Evolutionary conservation across 2,113 vertebrate species (phyloP).

Genomic region (Osmerus mordax): DNA sequence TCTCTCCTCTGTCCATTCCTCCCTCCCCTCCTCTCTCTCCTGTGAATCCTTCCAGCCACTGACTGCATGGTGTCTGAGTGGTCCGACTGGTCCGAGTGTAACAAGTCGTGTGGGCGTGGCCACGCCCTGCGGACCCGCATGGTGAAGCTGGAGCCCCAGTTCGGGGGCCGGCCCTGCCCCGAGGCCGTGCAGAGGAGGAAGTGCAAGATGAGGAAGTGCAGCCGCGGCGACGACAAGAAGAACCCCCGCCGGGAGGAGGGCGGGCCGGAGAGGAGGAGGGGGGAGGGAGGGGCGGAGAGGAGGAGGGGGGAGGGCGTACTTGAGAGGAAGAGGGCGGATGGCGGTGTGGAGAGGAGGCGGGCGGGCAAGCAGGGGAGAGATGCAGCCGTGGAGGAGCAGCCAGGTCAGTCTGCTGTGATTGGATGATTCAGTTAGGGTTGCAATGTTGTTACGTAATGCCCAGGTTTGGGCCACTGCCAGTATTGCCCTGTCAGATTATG

Average conservation of each 20-base stretch:
- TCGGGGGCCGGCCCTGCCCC: conserved; percentile 84
- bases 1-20: background rate
- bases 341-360: conserved; percentile 28
- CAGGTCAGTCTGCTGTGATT: conserved; percentile 63
- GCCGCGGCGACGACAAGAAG: conserved; percentile 75
- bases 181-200: conserved; percentile 90
- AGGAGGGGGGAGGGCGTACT: conserved; percentile 14
- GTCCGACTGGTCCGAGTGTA: conserved; percentile 94
- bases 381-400: conserved; percentile 69
- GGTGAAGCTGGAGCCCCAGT: conserved; percentile 88
- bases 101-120: conserved; percentile 93
- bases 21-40: background rate
- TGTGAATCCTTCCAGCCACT: conserved; percentile 67
- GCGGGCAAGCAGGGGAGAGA: conserved; percentile 46
- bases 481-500: too few relatives aligned
- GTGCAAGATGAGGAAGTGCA: conserved; percentile 88
- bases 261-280: conserved; percentile 65
- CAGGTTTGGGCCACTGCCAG: too few relatives aligned
- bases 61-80: conserved; percentile 91
- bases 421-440: too few relatives aligned
- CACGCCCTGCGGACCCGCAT: conserved; percentile 91
- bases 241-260: conserved; percentile 75
- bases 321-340: conserved; percentile 29
- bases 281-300: conserved; percentile 31
- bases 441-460: too few relatives aligned